Base-by-base conservation (phyloP, 2,113 vertebrate genomes). In the Cyprinodon variegatus region DNA sequence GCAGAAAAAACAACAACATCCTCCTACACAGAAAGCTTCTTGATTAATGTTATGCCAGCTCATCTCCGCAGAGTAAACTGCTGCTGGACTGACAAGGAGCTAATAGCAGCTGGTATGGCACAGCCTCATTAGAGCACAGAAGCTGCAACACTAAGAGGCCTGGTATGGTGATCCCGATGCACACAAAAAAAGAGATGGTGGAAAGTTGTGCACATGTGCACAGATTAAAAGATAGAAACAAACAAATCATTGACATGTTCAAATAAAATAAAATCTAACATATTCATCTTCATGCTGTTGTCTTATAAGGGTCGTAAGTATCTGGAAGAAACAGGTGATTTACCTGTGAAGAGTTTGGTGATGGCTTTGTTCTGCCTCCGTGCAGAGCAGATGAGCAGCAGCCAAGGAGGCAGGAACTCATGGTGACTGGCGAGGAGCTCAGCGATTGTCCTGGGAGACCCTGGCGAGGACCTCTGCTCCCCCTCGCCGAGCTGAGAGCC, bases 311-410 rank as follows among this genome's bases (percentile, higher is more conserved):
- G 22, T 61, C 13, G 65, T 48, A 63, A 43, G 6, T 14, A 36
- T 22, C 1, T 12, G 38, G 65, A 29, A 29, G 14, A 65, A 36
- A 12, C 0, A 12, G 8, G 10, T 1, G 7, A 29, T 36, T 92
- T 92, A 99, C 98, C 97, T 85, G 97, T 97, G 91, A 99, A 99
- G 86, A 98, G 96, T 89, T 98, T 98, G 74, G 97, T 98, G 76
- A 98, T 96, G 83, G 96, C 95, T 92, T 97, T 99, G 85, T 97
- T 99, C 91, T 99, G 98, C 1, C 97, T 95, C 4, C 98, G 95
- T 13, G 97, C 96, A 0, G 98, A 99, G 85, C 97, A 99, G 84
- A 99, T 90, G 22, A 99, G 97, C 12, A 99, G 93, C 38, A 99
- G 93, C 98, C 98, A 99, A 0, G 98, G 96, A 14, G 98, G 98